Base-by-base conservation (phyloP, 1,140 invertebrate genomes). In the Lithobius niger region DNA sequence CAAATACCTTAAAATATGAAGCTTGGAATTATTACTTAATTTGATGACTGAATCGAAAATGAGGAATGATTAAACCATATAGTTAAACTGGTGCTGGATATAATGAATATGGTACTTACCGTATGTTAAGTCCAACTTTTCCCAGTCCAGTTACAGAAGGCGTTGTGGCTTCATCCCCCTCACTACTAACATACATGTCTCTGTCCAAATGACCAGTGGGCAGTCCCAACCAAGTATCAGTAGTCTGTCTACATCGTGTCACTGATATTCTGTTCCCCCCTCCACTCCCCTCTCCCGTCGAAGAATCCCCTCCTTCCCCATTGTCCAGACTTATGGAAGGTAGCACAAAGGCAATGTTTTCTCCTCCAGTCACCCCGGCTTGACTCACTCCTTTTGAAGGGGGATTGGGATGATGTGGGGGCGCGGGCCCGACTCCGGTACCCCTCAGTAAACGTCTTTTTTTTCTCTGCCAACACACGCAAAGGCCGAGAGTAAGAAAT, bases 101-200 rank as follows among this genome's bases (percentile, higher is more conserved):
- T 36, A n/a, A 36, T 36, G 31, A 36, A 36, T 10, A 36, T n/a
- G n/a, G n/a, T 36, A 36, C 31, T 36, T n/a, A 36, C 15, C 44
- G 44, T 10, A 47, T 47, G 22, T 22, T 47, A 16, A 50, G 48
- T 27, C 48, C 48, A 6, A 50, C 27, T 19, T 50, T 50, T 27
- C 48, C 48, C 4, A 50, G 48, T 27, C 48, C 48, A 13, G 48
- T 50, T 16, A 50, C 13, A 26, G 48, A 50, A 15, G 48, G 48
- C 48, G 48, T 50, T 13, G 48, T 25, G 13, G 48, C 48, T 10
- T 50, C 48, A 27, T 50, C 48, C 4, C 48, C 48, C 27, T 50
- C 48, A 27, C 48, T 50, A 21, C 48, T 50, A 22, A 50, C 48
- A 21, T 50, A 50, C 48, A 50, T 50, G 10, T 50, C 48, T 26